phyloP scores from a whole-genome alignment of 2,797 vertebrate genomes.

The Synaphobranchus kaupii region DNA sequence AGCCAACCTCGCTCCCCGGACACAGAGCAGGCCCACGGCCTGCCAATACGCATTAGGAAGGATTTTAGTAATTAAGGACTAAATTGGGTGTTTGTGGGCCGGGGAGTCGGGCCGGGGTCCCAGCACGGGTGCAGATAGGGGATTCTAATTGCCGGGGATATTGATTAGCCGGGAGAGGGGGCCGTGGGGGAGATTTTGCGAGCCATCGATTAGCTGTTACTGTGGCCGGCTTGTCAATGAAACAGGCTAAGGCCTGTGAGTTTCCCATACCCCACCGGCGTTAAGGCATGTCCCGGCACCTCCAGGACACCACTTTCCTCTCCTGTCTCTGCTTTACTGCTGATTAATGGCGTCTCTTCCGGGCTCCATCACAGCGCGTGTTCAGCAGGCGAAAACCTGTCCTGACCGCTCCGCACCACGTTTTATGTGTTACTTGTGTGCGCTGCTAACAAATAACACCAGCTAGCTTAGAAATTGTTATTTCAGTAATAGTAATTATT shows the following conservation, averaged over 20 bases:
- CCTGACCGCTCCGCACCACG: too few relatives aligned
- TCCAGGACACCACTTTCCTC: slow-evolving; percentile 38
- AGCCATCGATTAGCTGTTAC: slow-evolving; percentile 83
- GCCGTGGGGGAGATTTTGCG: slow-evolving; percentile 69
- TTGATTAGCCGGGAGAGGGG: slow-evolving; percentile 73
- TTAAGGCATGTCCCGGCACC: slow-evolving; percentile 56
- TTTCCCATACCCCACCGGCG: slow-evolving; percentile 43
- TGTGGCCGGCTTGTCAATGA: slow-evolving; percentile 71
- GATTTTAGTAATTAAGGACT: slow-evolving; percentile 85
- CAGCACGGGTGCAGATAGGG: slow-evolving; percentile 78
- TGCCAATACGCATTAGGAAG: slow-evolving; percentile 80
- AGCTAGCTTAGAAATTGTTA: too few relatives aligned
- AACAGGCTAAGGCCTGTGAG: slow-evolving; percentile 54
- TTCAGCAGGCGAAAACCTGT: background rate
- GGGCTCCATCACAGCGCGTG: background rate
- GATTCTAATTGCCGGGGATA: slow-evolving; percentile 84
- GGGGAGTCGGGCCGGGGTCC: slow-evolving; percentile 70
- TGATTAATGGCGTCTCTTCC: background rate
- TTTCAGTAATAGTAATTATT: too few relatives aligned
- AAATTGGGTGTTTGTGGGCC: slow-evolving; percentile 81
- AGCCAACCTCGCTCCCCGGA: slow-evolving; percentile 53
- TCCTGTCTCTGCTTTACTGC: background rate
- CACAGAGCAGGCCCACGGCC: slow-evolving; percentile 62
- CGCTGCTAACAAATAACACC: too few relatives aligned
- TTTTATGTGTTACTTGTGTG: too few relatives aligned